Base-by-base conservation (phyloP, 2,888 invertebrate species). In the Mechanitis messenoides region DNA sequence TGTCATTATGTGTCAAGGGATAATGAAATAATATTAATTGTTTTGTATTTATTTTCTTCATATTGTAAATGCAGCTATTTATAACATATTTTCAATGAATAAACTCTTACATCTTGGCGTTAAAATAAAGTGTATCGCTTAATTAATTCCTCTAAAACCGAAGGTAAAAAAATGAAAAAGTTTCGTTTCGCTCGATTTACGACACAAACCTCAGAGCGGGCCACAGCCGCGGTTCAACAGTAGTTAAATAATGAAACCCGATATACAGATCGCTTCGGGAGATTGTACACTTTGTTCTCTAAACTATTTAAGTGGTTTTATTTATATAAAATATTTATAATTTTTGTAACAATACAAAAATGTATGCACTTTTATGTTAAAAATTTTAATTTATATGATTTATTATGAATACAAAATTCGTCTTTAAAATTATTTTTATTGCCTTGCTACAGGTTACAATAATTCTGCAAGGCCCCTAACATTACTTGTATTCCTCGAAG, bases 231-330 rank as follows among this genome's bases (percentile, higher is more conserved):
- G 74, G 72, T 75, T 70, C 76, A 75, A 85, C 87, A 82, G 87
- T 87, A 87, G 87, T 87, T 73, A 74, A 78, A 79, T 78, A 68
- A 66, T 67, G 85, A 72, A 85, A 87, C 84, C 74, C 72, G 86
- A 87, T 85, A 85, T 77, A 76, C 72, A 74, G 79, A 81, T 80
- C 68, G 70, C 68, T 77, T 76, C 71, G 62, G 78, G 69, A 72
- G 85, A 84, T 80, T 85, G 72, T 66, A 84, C 82, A 81, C 74
- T 76, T 68, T 55, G n/a, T 50, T 31, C 50, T 28, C 9, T 7
- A 42, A 42, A 42, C 11, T 42, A 42, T 42, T 42, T 9, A 42
- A 42, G 6, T 42, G 42, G 6, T 9, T 42, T 42, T 6, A 9
- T 42, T 38, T 2, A 38, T 42, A 42, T 9, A 42, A 5, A 9